Percentiles rank a stretch among this genome's conserved stretches.
Conservation (phyloP, 2,888 invertebrate species). For the Punctoribates punctum region DNA sequence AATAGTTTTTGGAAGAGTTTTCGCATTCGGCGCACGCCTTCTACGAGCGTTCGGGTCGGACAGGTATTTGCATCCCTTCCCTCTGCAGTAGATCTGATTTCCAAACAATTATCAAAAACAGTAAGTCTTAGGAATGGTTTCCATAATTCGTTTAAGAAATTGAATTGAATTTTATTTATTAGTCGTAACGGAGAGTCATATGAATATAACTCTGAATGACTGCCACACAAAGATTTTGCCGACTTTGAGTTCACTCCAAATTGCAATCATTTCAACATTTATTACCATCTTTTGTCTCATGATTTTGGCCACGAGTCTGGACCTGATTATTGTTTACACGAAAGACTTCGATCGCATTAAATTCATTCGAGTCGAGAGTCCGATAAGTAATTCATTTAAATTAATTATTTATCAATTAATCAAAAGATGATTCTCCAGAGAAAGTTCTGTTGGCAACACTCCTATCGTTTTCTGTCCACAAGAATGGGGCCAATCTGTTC, state of each 20-base stretch:
- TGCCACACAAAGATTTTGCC: slow-evolving; percentile 3
- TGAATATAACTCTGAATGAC: slow-evolving; percentile 15
- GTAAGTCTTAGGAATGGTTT: no score
- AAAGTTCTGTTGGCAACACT: slow-evolving; percentile 4
- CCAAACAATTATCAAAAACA: slow-evolving; percentile 41
- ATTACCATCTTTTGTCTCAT: neutral
- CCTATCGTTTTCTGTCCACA: slow-evolving; percentile 32
- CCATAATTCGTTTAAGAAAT: neutral
- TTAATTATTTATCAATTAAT: neutral
- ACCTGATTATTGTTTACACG: neutral
- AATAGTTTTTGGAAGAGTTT: slow-evolving; percentile 40
- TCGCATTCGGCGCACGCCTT: slow-evolving; percentile 40
- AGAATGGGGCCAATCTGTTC: slow-evolving; percentile 32
- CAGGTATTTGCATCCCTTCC: slow-evolving; percentile 47
- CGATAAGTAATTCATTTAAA: neutral
- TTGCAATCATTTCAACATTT: slow-evolving; percentile 6
- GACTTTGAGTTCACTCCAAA: slow-evolving; percentile 21
- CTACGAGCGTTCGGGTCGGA: slow-evolving; percentile 44
- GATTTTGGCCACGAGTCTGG: neutral
- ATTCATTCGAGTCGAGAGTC: neutral
- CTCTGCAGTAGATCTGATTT: slow-evolving; percentile 45
- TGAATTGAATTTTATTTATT: neutral
- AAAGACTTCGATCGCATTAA: neutral
- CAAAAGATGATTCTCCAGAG: no score
- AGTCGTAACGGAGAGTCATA: neutral